Conservation (phyloP, 2,888 invertebrate species). For the Drosophila borealis region DNA sequence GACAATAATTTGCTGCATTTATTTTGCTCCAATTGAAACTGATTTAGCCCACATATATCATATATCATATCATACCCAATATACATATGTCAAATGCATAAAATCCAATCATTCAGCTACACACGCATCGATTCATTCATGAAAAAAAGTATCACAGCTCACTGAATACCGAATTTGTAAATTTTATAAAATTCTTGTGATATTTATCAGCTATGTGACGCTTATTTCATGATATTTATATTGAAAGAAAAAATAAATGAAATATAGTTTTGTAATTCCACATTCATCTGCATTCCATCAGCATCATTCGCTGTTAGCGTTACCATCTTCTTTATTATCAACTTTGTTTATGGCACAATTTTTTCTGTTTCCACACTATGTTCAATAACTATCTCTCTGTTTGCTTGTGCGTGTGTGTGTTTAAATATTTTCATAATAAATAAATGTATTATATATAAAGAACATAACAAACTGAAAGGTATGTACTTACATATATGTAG, state of each 20-base stretch:
- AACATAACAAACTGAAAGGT: conserved; percentile 42
- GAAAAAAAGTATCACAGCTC: conserved; percentile 49
- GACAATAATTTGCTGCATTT: conserved; percentile 32
- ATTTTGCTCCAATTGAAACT: conserved; percentile 33
- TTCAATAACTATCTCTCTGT: conserved; percentile 20
- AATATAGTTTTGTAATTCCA: conserved; percentile 28
- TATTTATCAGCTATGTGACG: conserved; percentile 34
- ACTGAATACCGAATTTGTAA: conserved; percentile 39
- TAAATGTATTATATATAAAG: conserved; percentile 2
- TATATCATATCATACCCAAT: conserved; percentile 13
- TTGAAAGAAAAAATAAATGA: conserved; percentile 3
- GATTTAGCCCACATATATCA: conserved; percentile 32
- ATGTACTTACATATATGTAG: conserved; percentile 40
- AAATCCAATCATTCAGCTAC: conserved; percentile 60
- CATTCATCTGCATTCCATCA: conserved; percentile 36
- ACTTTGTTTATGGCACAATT: conserved; percentile 68
- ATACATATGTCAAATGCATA: conserved; percentile 47
- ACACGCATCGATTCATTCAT: conserved; percentile 45
- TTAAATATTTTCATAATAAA: conserved; percentile 17
- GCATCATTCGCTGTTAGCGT: conserved; percentile 29
- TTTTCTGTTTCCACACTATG: conserved; percentile 51
- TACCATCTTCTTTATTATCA: conserved; percentile 14
- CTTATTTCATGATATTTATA: conserved; percentile 33
- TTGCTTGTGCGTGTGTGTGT: conserved; percentile 33
- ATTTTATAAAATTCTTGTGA: conserved; percentile 11